A percentile compares a stretch with the other conserved stretches of the same genome.
phyloP scores from a whole-genome alignment of 2,113 vertebrate species.

The Crypturellus undulatus region DNA sequence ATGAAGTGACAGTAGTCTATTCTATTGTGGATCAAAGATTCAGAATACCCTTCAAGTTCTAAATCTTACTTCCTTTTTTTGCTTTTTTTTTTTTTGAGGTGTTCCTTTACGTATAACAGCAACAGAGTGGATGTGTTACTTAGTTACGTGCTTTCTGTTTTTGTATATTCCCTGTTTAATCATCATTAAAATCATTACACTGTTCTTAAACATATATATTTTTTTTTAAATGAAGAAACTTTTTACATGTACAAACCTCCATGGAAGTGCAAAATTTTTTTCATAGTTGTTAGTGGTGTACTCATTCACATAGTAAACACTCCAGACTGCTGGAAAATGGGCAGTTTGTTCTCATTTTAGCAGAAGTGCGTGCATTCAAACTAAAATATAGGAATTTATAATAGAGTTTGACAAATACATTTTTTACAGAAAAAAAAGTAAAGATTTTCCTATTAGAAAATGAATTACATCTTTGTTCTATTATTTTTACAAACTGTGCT shows the following conservation, averaged over 20 bases:
- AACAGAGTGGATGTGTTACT: neutral
- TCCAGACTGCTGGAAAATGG: neutral
- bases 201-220: neutral
- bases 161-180: neutral
- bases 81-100: neutral
- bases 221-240: neutral
- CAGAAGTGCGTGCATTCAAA: neutral
- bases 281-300: neutral
- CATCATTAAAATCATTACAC: neutral
- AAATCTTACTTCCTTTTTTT: neutral
- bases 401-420: neutral
- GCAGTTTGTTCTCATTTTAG: neutral
- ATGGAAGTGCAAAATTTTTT: neutral
- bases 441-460: neutral
- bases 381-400: neutral
- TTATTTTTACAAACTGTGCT: neutral
- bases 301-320: rapidly evolving
- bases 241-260: neutral
- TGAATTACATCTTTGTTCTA: neutral
- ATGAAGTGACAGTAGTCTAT: neutral
- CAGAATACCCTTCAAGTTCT: neutral
- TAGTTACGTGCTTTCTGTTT: neutral
- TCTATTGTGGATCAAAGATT: conserved; percentile 8
- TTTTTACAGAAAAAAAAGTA: neutral
- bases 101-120: neutral